Base-by-base conservation (phyloP, 2,888 invertebrate species). In the Nephrotoma appendiculata region DNA sequence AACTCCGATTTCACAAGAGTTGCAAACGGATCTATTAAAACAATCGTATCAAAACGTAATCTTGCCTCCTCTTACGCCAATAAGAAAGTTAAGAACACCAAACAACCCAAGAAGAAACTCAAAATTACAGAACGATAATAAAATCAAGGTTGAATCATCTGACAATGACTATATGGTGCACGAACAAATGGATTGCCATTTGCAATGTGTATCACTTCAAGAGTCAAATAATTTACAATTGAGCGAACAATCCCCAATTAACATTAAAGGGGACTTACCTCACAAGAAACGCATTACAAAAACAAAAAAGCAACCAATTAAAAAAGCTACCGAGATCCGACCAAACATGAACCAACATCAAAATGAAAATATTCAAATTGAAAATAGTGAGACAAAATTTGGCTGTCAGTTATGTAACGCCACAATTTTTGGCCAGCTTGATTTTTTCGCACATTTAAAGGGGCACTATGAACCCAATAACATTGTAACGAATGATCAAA, bases 241-340 rank as follows among this genome's bases (percentile, higher is more conserved):
- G 45, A 86, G 31, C 31, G 5, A 31, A 87, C 44, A 87, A 83
- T 19, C 87, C 91, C 9, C 92, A 91, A 31, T 31, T 31, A 31
- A 92, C 6, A 52, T 89, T 87, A 94, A 94, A 88, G 95, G 96
- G 90, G 95, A 95, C 88, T 91, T 97, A 87, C 97, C 97, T 0
- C 97, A 97, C 90, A 97, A 97, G 90, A 97, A 97, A 90, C 93
- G 97, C 87, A 96, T 97, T 88, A 95, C 97, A 0, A 93, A 95
- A 87, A 97, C 96, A 89, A 95, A 31, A 31, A 71, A 31, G 11
- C 71, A 71, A 31, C 71, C 71, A 2, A 31, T 31, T 31, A 2
- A 19, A 71, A 71, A 19, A 2, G 31, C 31, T 9, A 71, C 1
- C 11, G 31, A 31, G 71, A 1, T 42, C n/a, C 7, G 5, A n/a